Evolutionary conservation across 2,797 vertebrate species (phyloP), one percentile per base, ranked within the genome.

Genomic region (Trichosurus vulpecula): DNA sequence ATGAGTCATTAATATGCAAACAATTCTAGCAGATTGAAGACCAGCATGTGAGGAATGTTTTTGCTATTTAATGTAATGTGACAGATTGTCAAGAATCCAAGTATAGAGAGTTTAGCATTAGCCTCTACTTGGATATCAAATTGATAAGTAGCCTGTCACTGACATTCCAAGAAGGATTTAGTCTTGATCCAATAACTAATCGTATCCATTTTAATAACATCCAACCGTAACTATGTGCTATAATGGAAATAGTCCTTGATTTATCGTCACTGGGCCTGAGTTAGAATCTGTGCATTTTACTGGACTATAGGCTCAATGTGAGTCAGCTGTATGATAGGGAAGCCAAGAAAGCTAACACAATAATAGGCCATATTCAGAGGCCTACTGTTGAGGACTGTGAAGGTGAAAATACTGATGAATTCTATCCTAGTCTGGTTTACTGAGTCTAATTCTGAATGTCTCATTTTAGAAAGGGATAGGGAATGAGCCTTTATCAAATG

Each of bases 61-160:
- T 96, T 4, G 25, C 90, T 95, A 52, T 56, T 54, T 93, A 91
- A 92, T 90, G 52, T 90, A 31, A 92, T 19, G 41, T 57, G 87
- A 54, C 16, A 54, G 2, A 27, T 94, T 95, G 91, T 91, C 0
- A 56, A 92, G 41, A 94, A 91, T 95, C 1, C 96, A 97, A 94
- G 93, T 90, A 58, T 22, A 5, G 92, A 35, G 6, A 41, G 54
- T 95, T 95, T 92, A 92, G 19, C 6, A 97, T 52, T 41, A 66
- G 19, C 4, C 94, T 41, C 11, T 51, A 13, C 55, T 96, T 47
- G 9, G 8, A n/a, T 4, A 91, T 90, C 19, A 95, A 61, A 0
- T 52, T 94, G 92, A 95, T 87, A 87, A 87, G 41, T 51, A 25
- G 22, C 25, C 74, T 87, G 61, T 87, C 74, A 9, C 27, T 87